Base-by-base conservation (phyloP, 2,797 vertebrate genomes). In the Urophycis tenuis region DNA sequence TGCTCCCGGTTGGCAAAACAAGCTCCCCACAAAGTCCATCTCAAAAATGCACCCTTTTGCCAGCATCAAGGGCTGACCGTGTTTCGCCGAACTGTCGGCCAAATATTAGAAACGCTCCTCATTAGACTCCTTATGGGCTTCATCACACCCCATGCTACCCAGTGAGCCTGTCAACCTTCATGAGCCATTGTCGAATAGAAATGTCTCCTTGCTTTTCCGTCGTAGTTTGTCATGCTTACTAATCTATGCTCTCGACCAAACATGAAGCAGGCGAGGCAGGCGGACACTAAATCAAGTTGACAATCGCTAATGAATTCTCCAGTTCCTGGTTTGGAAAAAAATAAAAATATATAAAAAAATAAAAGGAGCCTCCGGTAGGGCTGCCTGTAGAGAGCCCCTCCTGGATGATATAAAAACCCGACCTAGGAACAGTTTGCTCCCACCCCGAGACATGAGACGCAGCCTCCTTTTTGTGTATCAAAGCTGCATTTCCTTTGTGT, bases 291-390 rank as follows among this genome's bases (percentile, higher is more conserved):
- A 84, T 88, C 80, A 82, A 76, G 81, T 79, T 83, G 86, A 88
- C 84, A 86, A 83, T 81, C 78, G 73, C 76, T 86, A 81, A 85
- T 87, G 78, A 87, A 83, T 79, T 73, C 82, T 79, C 79, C 78
- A 83, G 76, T 81, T 82, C 79, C 74, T 71, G 69, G 60, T 29
- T 29, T 67, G 60, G 29, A 67, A 71, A 71, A 33, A 32, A 33
- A 6, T 8, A 15, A 19, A 71, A 19, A 33, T 14, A 1, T 12
- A 29, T 30, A 31, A 17, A 12, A 71, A 5, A 17, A 30, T 25
- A 69, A 14, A 32, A 70, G 17, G 14, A 5, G 31, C 31, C 69
- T 19, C 15, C 30, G 29, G 11, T 15, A 14, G 69, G 69, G 19
- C 69, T n/a, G 2, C n/a, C 60, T 10, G 25, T 3, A 29, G 53